phyloP scores from a whole-genome alignment of 2,888 invertebrate species.

The Dicranocentrus wangi region DNA sequence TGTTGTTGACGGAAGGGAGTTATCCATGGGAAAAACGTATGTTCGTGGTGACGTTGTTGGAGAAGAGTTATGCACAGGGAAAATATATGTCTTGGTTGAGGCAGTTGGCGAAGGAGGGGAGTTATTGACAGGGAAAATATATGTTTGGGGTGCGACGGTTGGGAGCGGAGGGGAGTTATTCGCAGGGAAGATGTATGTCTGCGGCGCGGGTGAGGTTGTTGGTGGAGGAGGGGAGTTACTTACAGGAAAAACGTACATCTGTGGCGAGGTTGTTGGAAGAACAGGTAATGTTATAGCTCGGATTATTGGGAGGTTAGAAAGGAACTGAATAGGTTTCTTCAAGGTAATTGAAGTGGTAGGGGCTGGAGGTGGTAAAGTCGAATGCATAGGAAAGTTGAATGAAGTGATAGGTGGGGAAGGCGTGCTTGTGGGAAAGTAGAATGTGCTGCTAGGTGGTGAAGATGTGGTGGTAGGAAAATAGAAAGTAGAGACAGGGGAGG shows the following conservation, averaged over 20 bases:
- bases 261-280: background rate
- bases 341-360: background rate
- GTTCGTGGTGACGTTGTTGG: background rate
- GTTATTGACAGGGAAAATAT: background rate
- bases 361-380: background rate
- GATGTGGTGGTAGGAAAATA: no score
- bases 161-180: background rate
- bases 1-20: background rate
- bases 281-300: no score
- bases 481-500: no score
- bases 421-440: no score
- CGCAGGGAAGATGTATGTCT: no score
- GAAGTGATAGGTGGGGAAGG: background rate
- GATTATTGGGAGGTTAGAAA: no score
- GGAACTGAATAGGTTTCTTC: no score
- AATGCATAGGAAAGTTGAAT: background rate
- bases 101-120: background rate
- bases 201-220: background rate
- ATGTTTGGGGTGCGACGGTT: background rate
- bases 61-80: no score
- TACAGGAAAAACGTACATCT: no score
- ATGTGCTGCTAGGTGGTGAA: no score
- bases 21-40: background rate
- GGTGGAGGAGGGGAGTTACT: background rate
- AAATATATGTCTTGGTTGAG: background rate